phyloP scores from a whole-genome alignment of 2,113 vertebrate species.

The Chloroceryle aenea region DNA sequence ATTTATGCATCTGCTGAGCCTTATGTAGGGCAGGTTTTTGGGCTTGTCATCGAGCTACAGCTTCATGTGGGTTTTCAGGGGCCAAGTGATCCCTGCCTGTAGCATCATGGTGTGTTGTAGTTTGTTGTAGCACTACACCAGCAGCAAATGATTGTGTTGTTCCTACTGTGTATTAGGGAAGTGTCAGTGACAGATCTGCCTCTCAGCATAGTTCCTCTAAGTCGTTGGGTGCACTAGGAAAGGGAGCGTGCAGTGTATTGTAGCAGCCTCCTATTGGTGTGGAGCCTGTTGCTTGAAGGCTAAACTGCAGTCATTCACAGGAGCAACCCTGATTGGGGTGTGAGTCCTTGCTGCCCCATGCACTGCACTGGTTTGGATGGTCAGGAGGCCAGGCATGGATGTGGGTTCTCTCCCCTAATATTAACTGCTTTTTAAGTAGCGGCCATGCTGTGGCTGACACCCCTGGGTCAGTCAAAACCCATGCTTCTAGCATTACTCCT shows the following conservation, averaged over 20 bases:
- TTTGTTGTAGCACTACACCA: neutral
- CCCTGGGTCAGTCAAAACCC: neutral
- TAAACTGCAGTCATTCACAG: neutral
- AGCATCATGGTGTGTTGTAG: accelerated
- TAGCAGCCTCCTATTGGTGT: accelerated
- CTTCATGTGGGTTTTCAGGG: neutral
- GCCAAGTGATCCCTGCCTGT: accelerated
- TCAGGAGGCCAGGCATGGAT: neutral
- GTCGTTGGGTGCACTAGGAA: neutral
- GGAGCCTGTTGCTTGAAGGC: neutral
- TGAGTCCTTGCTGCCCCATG: accelerated
- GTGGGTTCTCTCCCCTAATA: accelerated
- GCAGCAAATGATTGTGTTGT: too few relatives aligned
- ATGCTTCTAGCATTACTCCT: neutral
- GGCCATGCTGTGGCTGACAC: neutral
- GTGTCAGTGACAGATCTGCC: too few relatives aligned
- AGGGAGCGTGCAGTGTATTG: accelerated
- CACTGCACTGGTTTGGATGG: accelerated
- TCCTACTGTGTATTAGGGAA: neutral
- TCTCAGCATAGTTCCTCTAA: neutral
- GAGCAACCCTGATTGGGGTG: neutral
- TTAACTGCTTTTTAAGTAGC: neutral
- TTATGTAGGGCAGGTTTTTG: neutral
- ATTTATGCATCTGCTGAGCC: accelerated
- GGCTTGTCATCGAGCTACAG: accelerated